Evolutionary conservation across 2,888 invertebrate genomes (phyloP), one percentile per base, ranked within the genome.

Genomic region (Ophion obscuratus): DNA sequence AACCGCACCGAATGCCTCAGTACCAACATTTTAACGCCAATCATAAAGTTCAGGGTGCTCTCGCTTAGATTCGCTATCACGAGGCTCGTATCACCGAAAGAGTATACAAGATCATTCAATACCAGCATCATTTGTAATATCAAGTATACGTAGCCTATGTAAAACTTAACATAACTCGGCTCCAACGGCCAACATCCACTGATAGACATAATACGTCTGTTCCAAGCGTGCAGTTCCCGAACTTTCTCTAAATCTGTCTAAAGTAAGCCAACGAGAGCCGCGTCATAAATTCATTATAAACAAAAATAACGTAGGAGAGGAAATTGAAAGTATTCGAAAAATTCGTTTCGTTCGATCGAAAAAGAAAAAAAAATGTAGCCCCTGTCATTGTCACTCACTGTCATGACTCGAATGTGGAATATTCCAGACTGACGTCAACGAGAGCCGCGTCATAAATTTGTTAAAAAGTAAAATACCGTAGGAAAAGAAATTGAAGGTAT

Each of bases 61-160:
- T 85, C 82, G 57, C 74, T 62, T 11, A 85, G 74, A 79, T 85
- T 85, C n/a, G 75, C 62, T n/a, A 82, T 64, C 62, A 74, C 78
- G 9, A 70, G 27, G 62, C 68, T 53, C 71, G 78, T 47, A 53
- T 85, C 70, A 40, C 82, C 82, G 31, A 85, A 78, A 36, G 75
- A 82, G 7, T 47, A 70, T 5, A 59, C 20, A 7, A 82, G 61
- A 67, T 83, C 78, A 11, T 47, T 17, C 31, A 75, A 47, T 59
- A 59, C 68, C 64, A 75, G 61, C 20, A 68, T 53, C 24, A 67
- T 44, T 17, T 70, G 59, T 20, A 47, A 62, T 36, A 67, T 44
- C 40, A 68, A 82, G 57, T 68, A 83, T n/a, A 36, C 73, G 44
- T 59, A 74, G 7, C 44, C 47, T 31, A 31, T 31, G 31, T 31